Conservation (phyloP, 2,888 invertebrate species). For the Ypsolopha scabrella region DNA sequence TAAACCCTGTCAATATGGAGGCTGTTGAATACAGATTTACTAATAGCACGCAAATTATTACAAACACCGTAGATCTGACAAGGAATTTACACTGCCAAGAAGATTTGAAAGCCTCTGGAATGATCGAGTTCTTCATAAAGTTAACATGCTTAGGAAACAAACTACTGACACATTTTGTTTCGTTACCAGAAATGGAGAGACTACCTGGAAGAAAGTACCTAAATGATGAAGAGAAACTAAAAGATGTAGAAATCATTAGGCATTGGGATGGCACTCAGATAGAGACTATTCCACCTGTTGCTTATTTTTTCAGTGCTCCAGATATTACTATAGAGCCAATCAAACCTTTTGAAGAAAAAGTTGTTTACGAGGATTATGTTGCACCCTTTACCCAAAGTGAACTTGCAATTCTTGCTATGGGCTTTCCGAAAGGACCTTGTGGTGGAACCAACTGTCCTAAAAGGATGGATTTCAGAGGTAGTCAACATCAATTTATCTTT, state of each 20-base stretch:
- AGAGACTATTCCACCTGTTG: slow-evolving; percentile 48
- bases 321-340: slow-evolving; percentile 52
- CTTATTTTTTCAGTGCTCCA: slow-evolving; percentile 55
- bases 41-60: slow-evolving; percentile 40
- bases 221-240: slow-evolving; percentile 45
- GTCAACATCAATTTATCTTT: slow-evolving; percentile 54
- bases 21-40: slow-evolving; percentile 50
- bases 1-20: slow-evolving; percentile 52
- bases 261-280: slow-evolving; percentile 60
- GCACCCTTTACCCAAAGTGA: slow-evolving; percentile 53
- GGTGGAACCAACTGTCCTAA: slow-evolving; percentile 60
- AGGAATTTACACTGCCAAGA: slow-evolving; percentile 52
- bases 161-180: slow-evolving; percentile 44
- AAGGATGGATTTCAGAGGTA: slow-evolving; percentile 56
- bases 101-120: slow-evolving; percentile 53
- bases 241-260: slow-evolving; percentile 56
- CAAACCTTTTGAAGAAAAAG: slow-evolving; percentile 31
- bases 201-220: slow-evolving; percentile 56
- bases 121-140: slow-evolving; percentile 48
- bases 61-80: slow-evolving; percentile 46
- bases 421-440: slow-evolving; percentile 61
- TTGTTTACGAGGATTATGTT: slow-evolving; percentile 43
- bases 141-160: slow-evolving; percentile 51
- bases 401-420: slow-evolving; percentile 56
- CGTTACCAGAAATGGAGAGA: slow-evolving; percentile 59